phyloP scores from a whole-genome alignment of 2,797 vertebrate genomes.

The Picus viridis region DNA sequence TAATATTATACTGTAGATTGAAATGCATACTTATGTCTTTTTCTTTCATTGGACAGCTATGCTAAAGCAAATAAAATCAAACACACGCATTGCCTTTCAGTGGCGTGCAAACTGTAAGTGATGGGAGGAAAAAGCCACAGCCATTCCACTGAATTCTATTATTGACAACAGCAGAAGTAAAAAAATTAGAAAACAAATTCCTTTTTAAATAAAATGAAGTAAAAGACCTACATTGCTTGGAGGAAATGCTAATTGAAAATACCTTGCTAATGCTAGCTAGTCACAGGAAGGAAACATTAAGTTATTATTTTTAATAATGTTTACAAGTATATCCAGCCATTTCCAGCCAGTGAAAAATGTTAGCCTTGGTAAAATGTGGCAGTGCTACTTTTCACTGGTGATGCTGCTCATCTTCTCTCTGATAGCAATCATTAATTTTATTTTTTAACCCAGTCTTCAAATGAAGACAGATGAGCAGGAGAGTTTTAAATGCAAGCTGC shows the following conservation, averaged over 20 bases:
- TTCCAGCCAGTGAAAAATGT: slow-evolving; percentile 90
- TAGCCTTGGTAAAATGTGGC: slow-evolving; percentile 88
- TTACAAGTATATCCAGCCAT: slow-evolving; percentile 91
- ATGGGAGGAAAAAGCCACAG: slow-evolving; percentile 70
- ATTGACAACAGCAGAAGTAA: slow-evolving; percentile 80
- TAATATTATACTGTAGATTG: slow-evolving; percentile 64
- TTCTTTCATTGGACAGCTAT: slow-evolving; percentile 69
- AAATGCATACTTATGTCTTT: slow-evolving; percentile 77
- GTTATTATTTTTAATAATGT: slow-evolving; percentile 96
- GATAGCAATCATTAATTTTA: slow-evolving; percentile 92
- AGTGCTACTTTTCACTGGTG: slow-evolving; percentile 90
- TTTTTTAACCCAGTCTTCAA: slow-evolving; percentile 90
- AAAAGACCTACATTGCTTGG: slow-evolving; percentile 79
- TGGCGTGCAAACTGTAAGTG: slow-evolving; percentile 71
- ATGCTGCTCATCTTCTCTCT: slow-evolving; percentile 86
- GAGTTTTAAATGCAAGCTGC: slow-evolving; percentile 85
- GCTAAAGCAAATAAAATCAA: slow-evolving; percentile 80
- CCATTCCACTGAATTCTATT: slow-evolving; percentile 73
- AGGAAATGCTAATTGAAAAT: slow-evolving; percentile 88
- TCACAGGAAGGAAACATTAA: slow-evolving; percentile 90
- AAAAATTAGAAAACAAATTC: slow-evolving; percentile 84
- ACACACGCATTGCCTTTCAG: slow-evolving; percentile 64
- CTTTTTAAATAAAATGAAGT: slow-evolving; percentile 82
- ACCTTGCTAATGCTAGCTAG: slow-evolving; percentile 87
- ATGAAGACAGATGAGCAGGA: slow-evolving; percentile 87